A percentile compares a stretch with the other conserved stretches of the same genome.
These are phyloP conservation scores for Dioctria rufipes DNA, from an alignment of 2,888 invertebrate genomes.

Conservation along the genomic window DNA sequence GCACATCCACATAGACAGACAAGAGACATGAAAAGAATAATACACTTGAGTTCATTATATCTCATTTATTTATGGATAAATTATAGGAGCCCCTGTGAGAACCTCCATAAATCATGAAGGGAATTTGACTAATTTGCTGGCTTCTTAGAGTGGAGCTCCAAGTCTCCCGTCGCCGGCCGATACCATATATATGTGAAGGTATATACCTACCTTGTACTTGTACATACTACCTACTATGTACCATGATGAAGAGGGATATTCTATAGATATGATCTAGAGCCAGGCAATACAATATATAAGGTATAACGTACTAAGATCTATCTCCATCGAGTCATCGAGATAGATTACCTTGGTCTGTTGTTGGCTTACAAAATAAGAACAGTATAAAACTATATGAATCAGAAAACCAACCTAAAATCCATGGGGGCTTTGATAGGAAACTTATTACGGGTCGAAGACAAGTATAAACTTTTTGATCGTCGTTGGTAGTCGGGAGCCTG, in stretches of 20 bases:
- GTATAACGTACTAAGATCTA: slow-evolving; percentile 9
- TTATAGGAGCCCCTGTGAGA: slow-evolving; percentile 56
- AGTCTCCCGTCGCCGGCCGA: slow-evolving; percentile 21
- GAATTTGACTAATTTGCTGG: slow-evolving; percentile 54
- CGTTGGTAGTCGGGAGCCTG: slow-evolving; percentile 21
- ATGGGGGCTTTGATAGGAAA: slow-evolving; percentile 42
- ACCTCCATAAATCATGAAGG: slow-evolving; percentile 53
- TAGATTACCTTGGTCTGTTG: slow-evolving; percentile 27
- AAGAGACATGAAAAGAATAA: slow-evolving; percentile 40
- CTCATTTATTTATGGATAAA: slow-evolving; percentile 56
- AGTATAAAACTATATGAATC: slow-evolving; percentile 4
- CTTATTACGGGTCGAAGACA: slow-evolving; percentile 51
- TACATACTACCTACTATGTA: background rate
- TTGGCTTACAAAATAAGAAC: background rate
- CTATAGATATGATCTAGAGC: slow-evolving; percentile 41
- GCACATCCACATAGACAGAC: slow-evolving; percentile 40
- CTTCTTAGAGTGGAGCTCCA: slow-evolving; percentile 40
- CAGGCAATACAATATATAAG: background rate
- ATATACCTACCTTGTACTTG: too few species aligned
- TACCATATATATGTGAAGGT: too few species aligned
- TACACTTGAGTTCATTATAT: slow-evolving; percentile 53
- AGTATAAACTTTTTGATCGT: slow-evolving; percentile 19
- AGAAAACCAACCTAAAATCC: slow-evolving; percentile 45
- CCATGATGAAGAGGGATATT: slow-evolving; percentile 20
- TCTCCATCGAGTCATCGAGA: slow-evolving; percentile 51